phyloP scores from a whole-genome alignment of 2,113 vertebrate genomes.

The Pagrus major region DNA sequence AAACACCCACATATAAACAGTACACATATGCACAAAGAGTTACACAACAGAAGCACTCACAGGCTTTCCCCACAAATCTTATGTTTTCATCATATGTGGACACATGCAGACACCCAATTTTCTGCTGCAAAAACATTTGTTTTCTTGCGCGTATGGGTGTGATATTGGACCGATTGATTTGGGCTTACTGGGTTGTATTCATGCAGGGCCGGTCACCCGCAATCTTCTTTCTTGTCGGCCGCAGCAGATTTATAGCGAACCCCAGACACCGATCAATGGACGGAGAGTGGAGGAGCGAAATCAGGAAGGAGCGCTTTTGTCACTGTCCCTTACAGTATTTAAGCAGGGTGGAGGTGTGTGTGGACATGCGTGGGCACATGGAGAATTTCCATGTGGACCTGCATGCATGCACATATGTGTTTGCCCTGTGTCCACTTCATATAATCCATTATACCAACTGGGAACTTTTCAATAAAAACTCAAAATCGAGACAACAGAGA shows the following conservation, averaged over 20 bases:
- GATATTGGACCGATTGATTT: slow-evolving; percentile 77
- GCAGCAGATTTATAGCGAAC: slow-evolving; percentile 78
- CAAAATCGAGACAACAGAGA: background rate
- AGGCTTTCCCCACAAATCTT: background rate
- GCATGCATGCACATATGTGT: background rate
- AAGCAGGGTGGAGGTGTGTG: slow-evolving; percentile 4
- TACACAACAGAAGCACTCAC: slow-evolving; percentile 8
- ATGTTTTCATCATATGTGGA: slow-evolving; percentile 3
- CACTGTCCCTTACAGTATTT: slow-evolving; percentile 19
- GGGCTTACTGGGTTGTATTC: slow-evolving; percentile 73
- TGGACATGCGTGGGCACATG: background rate
- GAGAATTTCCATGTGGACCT: background rate
- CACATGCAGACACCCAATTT: slow-evolving; percentile 1
- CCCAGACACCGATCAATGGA: slow-evolving; percentile 80
- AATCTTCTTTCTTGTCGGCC: slow-evolving; percentile 81
- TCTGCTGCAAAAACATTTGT: slow-evolving; percentile 15
- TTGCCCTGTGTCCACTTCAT: background rate
- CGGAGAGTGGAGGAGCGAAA: slow-evolving; percentile 45
- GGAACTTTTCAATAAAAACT: background rate
- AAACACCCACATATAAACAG: slow-evolving; percentile 4
- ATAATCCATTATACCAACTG: background rate
- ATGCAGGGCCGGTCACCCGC: slow-evolving; percentile 69
- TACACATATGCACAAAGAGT: background rate
- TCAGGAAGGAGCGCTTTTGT: slow-evolving; percentile 40
- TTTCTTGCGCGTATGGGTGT: slow-evolving; percentile 7